These are phyloP conservation scores for Camponotus pennsylvanicus DNA, from an alignment of 1,140 invertebrate genomes.

Conservation along the genomic window DNA sequence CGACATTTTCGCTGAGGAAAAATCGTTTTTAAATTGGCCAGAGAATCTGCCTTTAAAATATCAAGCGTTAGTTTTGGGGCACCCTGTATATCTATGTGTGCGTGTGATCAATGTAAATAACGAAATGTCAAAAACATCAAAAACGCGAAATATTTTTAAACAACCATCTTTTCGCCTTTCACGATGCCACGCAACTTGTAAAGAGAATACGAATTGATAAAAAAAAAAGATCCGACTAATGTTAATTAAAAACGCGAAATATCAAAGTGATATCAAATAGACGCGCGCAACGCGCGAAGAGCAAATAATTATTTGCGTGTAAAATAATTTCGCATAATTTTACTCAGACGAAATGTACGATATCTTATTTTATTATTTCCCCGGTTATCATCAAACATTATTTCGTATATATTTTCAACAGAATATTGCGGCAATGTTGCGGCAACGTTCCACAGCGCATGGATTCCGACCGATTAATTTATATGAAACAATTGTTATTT, in stretches of 20 bases:
- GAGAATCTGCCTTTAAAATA: too few species aligned
- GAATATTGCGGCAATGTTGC: too few species aligned
- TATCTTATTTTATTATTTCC: neutral
- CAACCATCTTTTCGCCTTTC: conserved; percentile 8
- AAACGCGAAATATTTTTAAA: neutral
- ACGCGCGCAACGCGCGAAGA: neutral
- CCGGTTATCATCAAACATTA: neutral
- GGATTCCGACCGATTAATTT: neutral
- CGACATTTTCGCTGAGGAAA: too few species aligned
- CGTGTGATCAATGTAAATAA: conserved; percentile 25
- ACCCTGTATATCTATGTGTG: neutral
- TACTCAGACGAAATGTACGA: neutral
- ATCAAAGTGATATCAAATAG: neutral
- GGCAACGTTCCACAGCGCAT: too few species aligned
- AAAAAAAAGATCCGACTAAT: neutral
- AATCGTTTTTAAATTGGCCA: too few species aligned
- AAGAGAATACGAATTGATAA: too few species aligned
- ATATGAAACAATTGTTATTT: conserved; percentile 2
- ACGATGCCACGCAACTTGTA: neutral
- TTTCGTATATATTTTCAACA: neutral
- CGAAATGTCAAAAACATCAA: neutral
- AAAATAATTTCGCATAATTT: neutral
- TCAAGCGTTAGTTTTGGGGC: too few species aligned
- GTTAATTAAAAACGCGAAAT: conserved; percentile 12
- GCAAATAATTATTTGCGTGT: conserved; percentile 1